Percentiles rank a stretch among this genome's conserved stretches.
Evolutionary conservation across 1,140 invertebrate species (phyloP).

Genomic region (Drosophila setifemur): DNA sequence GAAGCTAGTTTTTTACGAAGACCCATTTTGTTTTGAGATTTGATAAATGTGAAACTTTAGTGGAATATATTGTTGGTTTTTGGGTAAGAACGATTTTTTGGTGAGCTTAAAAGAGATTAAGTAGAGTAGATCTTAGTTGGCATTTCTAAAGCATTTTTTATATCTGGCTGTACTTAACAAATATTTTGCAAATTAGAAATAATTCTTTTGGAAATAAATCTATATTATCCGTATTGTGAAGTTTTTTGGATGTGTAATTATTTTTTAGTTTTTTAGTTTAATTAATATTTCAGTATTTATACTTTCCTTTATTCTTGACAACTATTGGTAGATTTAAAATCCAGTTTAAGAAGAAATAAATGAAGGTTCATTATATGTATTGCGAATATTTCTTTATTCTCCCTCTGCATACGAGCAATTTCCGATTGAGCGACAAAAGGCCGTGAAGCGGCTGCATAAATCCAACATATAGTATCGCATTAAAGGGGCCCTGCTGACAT

Average conservation of each 20-base stretch:
- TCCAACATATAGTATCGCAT: constrained; percentile 13
- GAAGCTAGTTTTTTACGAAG: background rate
- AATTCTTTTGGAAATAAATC: no score
- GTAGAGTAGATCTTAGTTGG: background rate
- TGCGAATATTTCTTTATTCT: constrained; percentile 7
- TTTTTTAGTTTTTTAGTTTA: no score
- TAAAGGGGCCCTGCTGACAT: constrained; percentile 26
- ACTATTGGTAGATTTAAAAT: no score
- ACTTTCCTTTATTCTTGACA: no score
- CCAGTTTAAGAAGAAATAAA: background rate
- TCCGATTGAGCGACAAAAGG: constrained; percentile 28
- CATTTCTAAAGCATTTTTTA: no score
- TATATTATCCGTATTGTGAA: no score
- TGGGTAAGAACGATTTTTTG: no score
- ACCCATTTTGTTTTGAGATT: constrained; percentile 9
- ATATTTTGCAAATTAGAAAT: no score
- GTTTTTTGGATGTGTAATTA: no score
- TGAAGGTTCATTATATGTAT: background rate
- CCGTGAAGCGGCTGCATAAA: constrained; percentile 12
- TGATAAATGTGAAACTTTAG: background rate
- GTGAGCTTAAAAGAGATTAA: background rate
- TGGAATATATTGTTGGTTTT: background rate
- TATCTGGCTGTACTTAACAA: no score
- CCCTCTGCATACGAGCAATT: constrained; percentile 16
- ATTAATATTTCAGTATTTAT: no score